These are phyloP conservation scores for Aphelocoma californica DNA, from an alignment of 2,797 vertebrate species.

Conservation along the genomic window DNA sequence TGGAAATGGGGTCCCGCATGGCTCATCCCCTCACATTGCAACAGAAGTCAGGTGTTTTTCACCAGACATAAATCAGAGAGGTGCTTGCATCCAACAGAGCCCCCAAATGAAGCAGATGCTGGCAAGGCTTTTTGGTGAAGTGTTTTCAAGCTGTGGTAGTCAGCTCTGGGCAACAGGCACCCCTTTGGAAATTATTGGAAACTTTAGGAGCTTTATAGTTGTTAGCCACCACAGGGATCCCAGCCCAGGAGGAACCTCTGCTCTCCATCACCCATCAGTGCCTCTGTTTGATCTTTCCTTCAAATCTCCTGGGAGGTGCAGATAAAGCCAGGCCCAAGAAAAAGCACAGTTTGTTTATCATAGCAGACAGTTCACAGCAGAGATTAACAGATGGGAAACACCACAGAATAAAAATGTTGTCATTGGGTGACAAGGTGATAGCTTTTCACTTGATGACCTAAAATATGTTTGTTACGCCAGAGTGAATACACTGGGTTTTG, in stretches of 20 bases:
- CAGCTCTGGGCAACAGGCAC: background rate
- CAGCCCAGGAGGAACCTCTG: background rate
- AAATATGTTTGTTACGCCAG: background rate
- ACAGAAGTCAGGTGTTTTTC: background rate
- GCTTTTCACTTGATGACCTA: background rate
- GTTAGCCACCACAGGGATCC: background rate
- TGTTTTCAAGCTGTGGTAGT: background rate
- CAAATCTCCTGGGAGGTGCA: background rate
- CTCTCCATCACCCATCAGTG: accelerated
- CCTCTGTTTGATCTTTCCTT: background rate
- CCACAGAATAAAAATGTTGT: background rate
- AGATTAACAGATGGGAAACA: constrained; percentile 13
- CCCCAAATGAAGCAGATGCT: background rate
- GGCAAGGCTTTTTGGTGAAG: background rate
- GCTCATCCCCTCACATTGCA: accelerated
- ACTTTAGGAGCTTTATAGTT: background rate
- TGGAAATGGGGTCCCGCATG: background rate
- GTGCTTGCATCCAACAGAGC: background rate
- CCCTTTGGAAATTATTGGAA: background rate
- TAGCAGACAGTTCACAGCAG: background rate
- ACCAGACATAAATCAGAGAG: background rate
- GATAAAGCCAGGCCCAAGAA: background rate
- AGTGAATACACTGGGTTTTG: background rate
- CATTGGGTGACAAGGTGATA: background rate
- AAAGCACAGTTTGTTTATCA: background rate